Percentiles rank a stretch among this genome's conserved stretches.
Conservation (phyloP, 2,888 invertebrate species). For the Drepanosiphum platanoidis region DNA sequence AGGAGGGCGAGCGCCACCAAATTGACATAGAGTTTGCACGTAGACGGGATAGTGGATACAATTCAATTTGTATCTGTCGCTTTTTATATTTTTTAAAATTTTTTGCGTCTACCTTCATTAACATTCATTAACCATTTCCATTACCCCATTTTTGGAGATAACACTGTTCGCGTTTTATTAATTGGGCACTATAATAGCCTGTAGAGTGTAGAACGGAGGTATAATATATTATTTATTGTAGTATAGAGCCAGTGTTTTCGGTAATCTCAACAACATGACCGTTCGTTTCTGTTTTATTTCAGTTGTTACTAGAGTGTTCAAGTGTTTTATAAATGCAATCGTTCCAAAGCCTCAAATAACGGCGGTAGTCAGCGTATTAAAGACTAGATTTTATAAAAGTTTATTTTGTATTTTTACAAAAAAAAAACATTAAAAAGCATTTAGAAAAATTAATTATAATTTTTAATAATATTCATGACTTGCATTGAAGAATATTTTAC, state of each 20-base stretch:
- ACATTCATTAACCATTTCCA: not conserved
- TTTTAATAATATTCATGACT: not conserved
- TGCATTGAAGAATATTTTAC: not conserved
- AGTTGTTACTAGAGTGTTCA: not conserved
- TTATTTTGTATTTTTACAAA: not conserved
- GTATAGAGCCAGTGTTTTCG: not conserved
- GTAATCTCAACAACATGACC: not conserved
- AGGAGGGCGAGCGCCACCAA: not conserved
- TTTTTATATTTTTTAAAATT: not conserved
- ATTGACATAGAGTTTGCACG: not conserved
- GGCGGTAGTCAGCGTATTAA: not conserved
- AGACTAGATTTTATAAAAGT: not conserved
- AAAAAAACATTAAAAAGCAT: not conserved
- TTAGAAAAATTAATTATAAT: not conserved
- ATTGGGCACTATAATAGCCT: not conserved
- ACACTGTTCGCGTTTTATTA: not conserved
- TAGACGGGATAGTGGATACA: not conserved
- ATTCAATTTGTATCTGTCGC: constrained; percentile 15
- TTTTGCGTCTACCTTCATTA: constrained; percentile 12
- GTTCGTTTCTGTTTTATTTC: not conserved
- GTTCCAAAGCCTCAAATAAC: not conserved
- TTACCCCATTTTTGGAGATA: not conserved
- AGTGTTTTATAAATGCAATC: not conserved
- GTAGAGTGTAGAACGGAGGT: too few relatives aligned
- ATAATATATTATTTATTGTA: too few relatives aligned